Evolutionary conservation across 1,140 invertebrate species (phyloP), one percentile per base, ranked within the genome.

Genomic region (Ceratosolen solmsi): DNA sequence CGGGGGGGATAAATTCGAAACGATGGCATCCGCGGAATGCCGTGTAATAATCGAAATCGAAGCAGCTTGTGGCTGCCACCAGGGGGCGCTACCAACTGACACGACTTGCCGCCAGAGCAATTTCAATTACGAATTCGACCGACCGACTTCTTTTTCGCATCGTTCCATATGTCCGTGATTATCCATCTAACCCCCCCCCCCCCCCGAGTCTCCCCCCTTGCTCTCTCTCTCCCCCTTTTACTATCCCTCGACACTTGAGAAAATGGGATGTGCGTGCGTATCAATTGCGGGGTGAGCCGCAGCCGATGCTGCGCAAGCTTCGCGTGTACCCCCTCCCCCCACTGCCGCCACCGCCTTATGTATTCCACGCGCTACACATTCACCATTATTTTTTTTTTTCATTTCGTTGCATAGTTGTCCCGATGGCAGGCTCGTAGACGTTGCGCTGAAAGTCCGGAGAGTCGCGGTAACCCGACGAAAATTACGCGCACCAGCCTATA

Each of bases 21-120:
- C 85, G 84, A 88, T 88, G 90, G 89, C 87, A 91, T 91, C 85
- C 88, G 87, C 86, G 89, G 90, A 91, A 91, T 91, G 89, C 89
- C 89, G 88, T 90, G 88, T 91, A 91, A 91, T 90, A 91, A 91
- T 91, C 89, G 87, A 89, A 81, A 86, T 86, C 84, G 86, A 84
- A 85, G 84, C 85, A 87, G 84, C 85, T 58, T 79, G 80, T 84
- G 84, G 65, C 84, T 83, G 85, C 86, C 88, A 82, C 84, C 81
- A 90, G 90, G 86, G 83, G 89, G 89, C 88, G 88, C 89, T 89
- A 91, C 86, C 83, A 84, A 83, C 86, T 86, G 86, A 87, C 85
- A 85, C 79, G 36, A 22, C 46, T 46, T 33, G 25, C 20, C 46
- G 15, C 17, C 56, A 1, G 30, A 79, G 68, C 70, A 76, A 83